Evolutionary conservation across 2,888 invertebrate species (phyloP).

Genomic region (Onthophagus sagittarius): DNA sequence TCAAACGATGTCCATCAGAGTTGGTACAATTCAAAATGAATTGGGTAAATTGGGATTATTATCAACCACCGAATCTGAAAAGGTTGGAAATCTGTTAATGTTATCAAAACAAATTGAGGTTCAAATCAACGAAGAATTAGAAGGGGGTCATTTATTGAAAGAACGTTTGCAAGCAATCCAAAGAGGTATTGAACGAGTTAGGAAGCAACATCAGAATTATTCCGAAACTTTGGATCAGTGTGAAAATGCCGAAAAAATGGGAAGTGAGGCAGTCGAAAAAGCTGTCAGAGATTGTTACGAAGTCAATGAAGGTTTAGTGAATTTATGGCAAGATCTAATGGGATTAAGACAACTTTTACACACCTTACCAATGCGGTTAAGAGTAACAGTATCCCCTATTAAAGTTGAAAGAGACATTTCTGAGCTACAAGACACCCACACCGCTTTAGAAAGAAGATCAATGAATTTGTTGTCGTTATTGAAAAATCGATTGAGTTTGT

Average conservation of each 20-base stretch:
- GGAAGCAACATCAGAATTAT: slow-evolving; percentile 64
- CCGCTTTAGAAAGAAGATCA: slow-evolving; percentile 43
- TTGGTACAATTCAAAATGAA: slow-evolving; percentile 77
- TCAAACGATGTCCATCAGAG: slow-evolving; percentile 70
- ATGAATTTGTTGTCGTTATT: slow-evolving; percentile 18
- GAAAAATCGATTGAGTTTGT: slow-evolving; percentile 57
- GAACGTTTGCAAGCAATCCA: slow-evolving; percentile 71
- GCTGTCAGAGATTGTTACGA: slow-evolving; percentile 70
- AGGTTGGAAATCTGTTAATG: slow-evolving; percentile 66
- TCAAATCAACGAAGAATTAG: slow-evolving; percentile 72
- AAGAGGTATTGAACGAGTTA: slow-evolving; percentile 65
- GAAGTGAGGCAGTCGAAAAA: slow-evolving; percentile 73
- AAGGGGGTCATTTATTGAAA: slow-evolving; percentile 68
- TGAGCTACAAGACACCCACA: slow-evolving; percentile 69
- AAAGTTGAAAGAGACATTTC: slow-evolving; percentile 75
- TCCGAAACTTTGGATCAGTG: slow-evolving; percentile 65
- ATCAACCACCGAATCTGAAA: slow-evolving; percentile 72
- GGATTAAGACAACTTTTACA: slow-evolving; percentile 71
- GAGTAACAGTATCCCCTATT: slow-evolving; percentile 73
- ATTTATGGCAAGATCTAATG: slow-evolving; percentile 77
- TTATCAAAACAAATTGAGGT: slow-evolving; percentile 69
- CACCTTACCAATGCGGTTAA: slow-evolving; percentile 69
- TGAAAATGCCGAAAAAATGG: slow-evolving; percentile 67
- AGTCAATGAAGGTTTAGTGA: slow-evolving; percentile 64
- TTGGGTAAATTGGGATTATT: slow-evolving; percentile 70